These are phyloP conservation scores for Barbus barbus DNA, from an alignment of 2,113 vertebrate genomes.

Conservation along the genomic window DNA sequence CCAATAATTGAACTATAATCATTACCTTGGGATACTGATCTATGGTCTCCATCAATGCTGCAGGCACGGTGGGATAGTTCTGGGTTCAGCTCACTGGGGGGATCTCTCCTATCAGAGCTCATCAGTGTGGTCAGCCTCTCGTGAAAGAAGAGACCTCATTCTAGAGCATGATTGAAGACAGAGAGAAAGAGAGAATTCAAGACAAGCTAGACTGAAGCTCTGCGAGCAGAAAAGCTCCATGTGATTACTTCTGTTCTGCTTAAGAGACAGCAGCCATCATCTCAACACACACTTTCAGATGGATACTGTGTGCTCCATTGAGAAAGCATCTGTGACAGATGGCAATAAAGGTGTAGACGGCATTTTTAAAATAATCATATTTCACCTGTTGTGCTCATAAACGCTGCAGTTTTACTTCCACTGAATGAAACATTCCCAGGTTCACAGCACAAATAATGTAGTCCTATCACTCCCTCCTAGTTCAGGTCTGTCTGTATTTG, in stretches of 20 bases:
- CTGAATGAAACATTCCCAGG: background rate
- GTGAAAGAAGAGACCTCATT: constrained; percentile 55
- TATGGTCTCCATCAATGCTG: background rate
- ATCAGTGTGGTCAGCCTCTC: constrained; percentile 53
- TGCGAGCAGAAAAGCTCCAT: constrained; percentile 29
- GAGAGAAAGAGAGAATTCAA: constrained; percentile 2
- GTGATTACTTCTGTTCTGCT: constrained; percentile 43
- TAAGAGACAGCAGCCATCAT: constrained; percentile 9
- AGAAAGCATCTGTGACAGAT: constrained; percentile 14
- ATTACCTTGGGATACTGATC: background rate
- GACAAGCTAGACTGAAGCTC: constrained; percentile 22
- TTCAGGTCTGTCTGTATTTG: too few relatives aligned
- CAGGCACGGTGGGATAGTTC: too few relatives aligned
- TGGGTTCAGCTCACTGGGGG: constrained; percentile 9
- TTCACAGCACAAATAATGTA: background rate
- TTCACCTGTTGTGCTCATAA: too few relatives aligned
- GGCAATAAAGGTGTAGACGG: background rate
- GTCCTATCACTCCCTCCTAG: background rate
- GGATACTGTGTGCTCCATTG: background rate
- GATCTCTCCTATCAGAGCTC: constrained; percentile 47
- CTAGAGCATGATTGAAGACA: constrained; percentile 40
- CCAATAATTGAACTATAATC: constrained; percentile 5
- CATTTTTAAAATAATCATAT: background rate
- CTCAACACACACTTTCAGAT: background rate
- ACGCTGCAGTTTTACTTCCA: too few relatives aligned